Evolutionary conservation across 2,113 vertebrate genomes (phyloP).

Genomic region (Apodemus speciosus): DNA sequence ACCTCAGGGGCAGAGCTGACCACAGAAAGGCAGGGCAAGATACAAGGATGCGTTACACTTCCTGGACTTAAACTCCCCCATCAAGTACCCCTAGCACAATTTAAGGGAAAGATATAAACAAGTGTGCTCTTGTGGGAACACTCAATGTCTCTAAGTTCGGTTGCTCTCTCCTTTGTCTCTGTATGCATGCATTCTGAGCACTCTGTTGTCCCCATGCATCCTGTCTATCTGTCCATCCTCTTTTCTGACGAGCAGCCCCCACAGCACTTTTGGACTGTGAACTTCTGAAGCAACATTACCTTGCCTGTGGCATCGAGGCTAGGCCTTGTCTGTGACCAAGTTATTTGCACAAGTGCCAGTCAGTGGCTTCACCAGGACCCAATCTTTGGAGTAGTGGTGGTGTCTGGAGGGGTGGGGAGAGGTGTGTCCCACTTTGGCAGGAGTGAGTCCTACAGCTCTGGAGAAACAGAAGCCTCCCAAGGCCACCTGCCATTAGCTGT

Average conservation of each 20-base stretch:
- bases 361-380: neutral
- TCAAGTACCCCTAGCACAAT: neutral
- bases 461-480: neutral
- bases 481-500: neutral
- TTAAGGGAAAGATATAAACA: neutral
- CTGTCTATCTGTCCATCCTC: neutral
- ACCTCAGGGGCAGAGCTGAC: neutral
- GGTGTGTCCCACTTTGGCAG: neutral
- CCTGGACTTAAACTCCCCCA: neutral
- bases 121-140: neutral
- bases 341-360: neutral
- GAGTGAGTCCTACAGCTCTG: neutral
- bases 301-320: neutral
- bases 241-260: neutral
- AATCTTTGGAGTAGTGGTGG: neutral
- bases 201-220: neutral
- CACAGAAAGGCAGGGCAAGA: neutral
- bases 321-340: neutral
- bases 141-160: neutral
- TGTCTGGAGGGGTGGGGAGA: neutral
- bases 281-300: neutral
- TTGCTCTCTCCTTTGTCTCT: neutral
- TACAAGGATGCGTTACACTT: neutral
- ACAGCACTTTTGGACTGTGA: neutral
- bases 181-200: neutral